A percentile compares a stretch with the other conserved stretches of the same genome.
Conservation (phyloP, 2,797 vertebrate species). For the Hippoglossus hippoglossus region DNA sequence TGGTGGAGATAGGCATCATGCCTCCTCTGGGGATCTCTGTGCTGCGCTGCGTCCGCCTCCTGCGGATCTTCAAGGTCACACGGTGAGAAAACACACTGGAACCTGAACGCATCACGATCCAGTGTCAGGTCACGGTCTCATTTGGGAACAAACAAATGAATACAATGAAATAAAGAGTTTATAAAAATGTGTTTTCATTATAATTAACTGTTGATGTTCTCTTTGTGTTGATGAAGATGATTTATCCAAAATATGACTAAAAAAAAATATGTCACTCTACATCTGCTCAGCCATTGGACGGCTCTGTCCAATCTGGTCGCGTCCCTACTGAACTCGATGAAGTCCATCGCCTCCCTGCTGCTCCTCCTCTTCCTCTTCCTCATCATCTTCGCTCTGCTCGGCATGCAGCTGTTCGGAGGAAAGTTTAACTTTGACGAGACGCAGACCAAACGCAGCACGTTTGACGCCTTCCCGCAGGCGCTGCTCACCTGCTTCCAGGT, state of each 20-base stretch:
- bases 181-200: neutral
- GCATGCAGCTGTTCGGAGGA: slow-evolving; percentile 98
- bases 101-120: fast-evolving
- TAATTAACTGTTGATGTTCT: neutral
- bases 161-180: too few relatives aligned
- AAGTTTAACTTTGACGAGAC: slow-evolving; percentile 99
- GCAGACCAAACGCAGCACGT: slow-evolving; percentile 97
- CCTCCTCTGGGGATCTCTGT: slow-evolving; percentile 96
- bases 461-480: slow-evolving; percentile 96
- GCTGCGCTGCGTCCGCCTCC: slow-evolving; percentile 94
- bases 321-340: slow-evolving; percentile 99
- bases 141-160: too few relatives aligned
- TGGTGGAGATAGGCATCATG: slow-evolving; percentile 96
- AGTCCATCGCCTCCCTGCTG: slow-evolving; percentile 97
- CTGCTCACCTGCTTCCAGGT: slow-evolving; percentile 99
- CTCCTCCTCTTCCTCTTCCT: slow-evolving; percentile 99
- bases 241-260: neutral
- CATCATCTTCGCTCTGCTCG: slow-evolving; percentile 98
- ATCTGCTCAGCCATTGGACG: slow-evolving; percentile 91
- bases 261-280: neutral
- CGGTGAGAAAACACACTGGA: slow-evolving; percentile 82
- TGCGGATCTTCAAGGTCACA: slow-evolving; percentile 97
- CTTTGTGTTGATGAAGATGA: too few relatives aligned
- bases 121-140: too few relatives aligned
- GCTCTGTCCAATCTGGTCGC: slow-evolving; percentile 97